These are phyloP conservation scores for Limnephilus marmoratus DNA, from an alignment of 2,888 invertebrate genomes.

Conservation along the genomic window DNA sequence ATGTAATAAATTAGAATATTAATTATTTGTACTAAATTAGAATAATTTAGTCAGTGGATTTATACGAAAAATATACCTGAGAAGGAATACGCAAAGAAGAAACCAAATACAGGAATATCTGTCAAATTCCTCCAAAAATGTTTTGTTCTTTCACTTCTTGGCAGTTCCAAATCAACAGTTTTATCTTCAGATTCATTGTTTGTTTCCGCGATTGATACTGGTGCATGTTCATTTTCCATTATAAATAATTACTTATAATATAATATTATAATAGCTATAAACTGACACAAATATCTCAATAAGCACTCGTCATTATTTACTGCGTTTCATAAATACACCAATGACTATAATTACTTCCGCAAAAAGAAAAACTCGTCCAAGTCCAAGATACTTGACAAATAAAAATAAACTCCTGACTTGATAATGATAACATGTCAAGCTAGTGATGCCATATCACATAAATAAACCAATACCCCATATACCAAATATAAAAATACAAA, in stretches of 20 bases:
- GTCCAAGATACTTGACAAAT: no score
- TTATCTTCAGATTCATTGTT: slow-evolving; percentile 20
- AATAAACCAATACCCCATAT: no score
- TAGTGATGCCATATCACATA: neutral
- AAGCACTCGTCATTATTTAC: neutral
- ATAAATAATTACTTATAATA: neutral
- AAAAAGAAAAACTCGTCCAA: neutral
- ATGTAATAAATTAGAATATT: neutral
- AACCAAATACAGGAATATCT: slow-evolving; percentile 74
- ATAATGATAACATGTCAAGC: neutral
- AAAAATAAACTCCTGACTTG: no score
- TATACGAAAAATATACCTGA: slow-evolving; percentile 69
- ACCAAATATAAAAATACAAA: neutral
- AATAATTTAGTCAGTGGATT: neutral
- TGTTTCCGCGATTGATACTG: slow-evolving; percentile 25
- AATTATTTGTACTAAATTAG: neutral
- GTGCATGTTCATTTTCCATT: slow-evolving; percentile 31
- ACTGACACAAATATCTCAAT: no score
- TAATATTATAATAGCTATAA: neutral
- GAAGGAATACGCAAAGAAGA: slow-evolving; percentile 71
- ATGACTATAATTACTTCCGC: neutral
- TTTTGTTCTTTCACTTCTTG: neutral
- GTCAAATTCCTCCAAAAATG: slow-evolving; percentile 39
- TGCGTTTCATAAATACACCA: neutral
- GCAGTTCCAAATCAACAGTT: neutral